Evolutionary conservation across 2,113 vertebrate genomes (phyloP).

Genomic region (Myrmophylax atrothorax): DNA sequence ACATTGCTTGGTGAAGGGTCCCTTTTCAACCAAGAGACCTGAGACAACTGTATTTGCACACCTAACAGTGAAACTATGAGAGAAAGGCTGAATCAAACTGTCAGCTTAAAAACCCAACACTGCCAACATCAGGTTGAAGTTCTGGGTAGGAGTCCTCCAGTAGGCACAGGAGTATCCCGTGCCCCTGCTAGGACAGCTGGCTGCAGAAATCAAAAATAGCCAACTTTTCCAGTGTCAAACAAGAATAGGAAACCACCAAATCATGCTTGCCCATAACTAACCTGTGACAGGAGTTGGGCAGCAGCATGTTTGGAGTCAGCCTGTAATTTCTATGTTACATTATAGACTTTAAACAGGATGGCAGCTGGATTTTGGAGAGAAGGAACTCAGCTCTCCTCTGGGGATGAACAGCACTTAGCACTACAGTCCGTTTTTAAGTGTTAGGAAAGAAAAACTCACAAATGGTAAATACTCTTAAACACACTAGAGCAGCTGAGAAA

Average conservation of each 20-base stretch:
- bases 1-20: background rate
- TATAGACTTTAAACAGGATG: background rate
- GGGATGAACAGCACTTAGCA: background rate
- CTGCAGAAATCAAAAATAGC: background rate
- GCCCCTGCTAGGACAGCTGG: background rate
- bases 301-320: background rate
- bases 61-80: background rate
- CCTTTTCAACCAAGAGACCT: background rate
- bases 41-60: background rate
- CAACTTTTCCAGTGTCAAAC: background rate
- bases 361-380: background rate
- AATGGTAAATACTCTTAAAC: background rate
- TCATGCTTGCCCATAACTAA: background rate
- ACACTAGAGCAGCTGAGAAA: background rate
- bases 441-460: background rate
- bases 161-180: accelerated
- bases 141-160: background rate
- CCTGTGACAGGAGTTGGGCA: background rate
- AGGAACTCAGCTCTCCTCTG: background rate
- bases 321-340: background rate
- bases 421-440: too few species aligned
- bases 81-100: background rate
- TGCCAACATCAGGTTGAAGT: background rate
- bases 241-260: background rate
- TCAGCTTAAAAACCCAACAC: background rate